Base-by-base conservation (phyloP, 2,888 invertebrate species). In the Julus scandinavius region DNA sequence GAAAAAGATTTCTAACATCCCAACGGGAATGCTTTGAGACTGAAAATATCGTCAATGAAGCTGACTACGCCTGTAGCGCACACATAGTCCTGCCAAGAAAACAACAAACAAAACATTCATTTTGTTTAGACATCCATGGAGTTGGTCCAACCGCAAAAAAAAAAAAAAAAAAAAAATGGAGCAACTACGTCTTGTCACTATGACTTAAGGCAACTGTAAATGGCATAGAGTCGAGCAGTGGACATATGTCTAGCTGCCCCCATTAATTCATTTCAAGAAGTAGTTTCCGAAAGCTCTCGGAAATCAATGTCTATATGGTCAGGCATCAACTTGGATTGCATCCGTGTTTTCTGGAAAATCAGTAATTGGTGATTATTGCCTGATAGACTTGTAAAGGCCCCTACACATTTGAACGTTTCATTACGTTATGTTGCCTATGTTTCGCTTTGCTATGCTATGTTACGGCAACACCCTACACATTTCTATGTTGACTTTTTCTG, bases 161-260 rank as follows among this genome's bases (percentile, higher is more conserved):
- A 45, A 45, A 45, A 45, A 45, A 45, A 45, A 45, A 45, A 45
- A 45, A 45, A 45, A 54, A 72, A 72, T 11, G 72, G 72, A 72
- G 72, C 72, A 72, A 29, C 72, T n/a, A 72, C 54, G 72, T 72
- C 72, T 72, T 72, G 72, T 72, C 72, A 72, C 72, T 72, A 72
- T 72, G 72, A 72, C 72, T 72, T 72, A 72, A 13, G 72, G 72
- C 72, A 72, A 72, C 72, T 29, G 72, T 72, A 72, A 72, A 72
- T 72, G 72, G 72, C 72, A 29, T 11, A 72, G 72, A 72, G 11
- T 72, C 72, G 72, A 72, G 29, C 11, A 11, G 72, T 29, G 72
- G 72, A 72, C 72, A 72, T 72, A 72, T 72, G 72, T 72, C 72
- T 72, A 29, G 72, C 72, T n/a, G 29, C 29, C n/a, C 11, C 72